A percentile compares a stretch with the other conserved stretches of the same genome.
Conservation (phyloP, 1,140 invertebrate species). For the Drosophila mauritiana region DNA sequence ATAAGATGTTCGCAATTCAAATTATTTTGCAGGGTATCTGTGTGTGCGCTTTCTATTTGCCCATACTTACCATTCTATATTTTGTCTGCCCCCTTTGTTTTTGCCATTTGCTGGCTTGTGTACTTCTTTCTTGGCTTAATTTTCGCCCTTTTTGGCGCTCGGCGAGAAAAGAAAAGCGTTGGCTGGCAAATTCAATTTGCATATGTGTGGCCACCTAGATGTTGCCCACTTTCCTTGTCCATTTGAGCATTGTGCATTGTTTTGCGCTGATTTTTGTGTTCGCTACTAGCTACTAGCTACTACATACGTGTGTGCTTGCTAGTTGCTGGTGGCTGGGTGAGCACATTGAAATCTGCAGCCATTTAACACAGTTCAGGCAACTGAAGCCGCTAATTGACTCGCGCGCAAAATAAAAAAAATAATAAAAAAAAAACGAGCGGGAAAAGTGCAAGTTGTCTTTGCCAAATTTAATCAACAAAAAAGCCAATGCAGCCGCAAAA, state of each 20-base stretch:
- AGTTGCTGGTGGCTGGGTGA: not conserved
- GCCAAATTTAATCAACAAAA: constrained; percentile 66
- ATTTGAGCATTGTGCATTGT: constrained; percentile 18
- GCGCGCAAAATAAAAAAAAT: not conserved
- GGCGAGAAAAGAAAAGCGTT: constrained; percentile 61
- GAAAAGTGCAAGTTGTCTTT: constrained; percentile 34
- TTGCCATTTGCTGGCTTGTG: constrained; percentile 16
- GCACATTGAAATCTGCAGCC: constrained; percentile 54
- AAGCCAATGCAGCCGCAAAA: constrained; percentile 39
- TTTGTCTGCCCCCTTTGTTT: constrained; percentile 26
- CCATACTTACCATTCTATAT: constrained; percentile 21
- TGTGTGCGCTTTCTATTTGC: not conserved
- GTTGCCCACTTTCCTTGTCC: constrained; percentile 36
- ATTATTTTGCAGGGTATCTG: constrained; percentile 6
- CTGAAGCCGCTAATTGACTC: constrained; percentile 76
- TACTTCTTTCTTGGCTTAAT: constrained; percentile 70
- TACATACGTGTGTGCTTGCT: constrained; percentile 1
- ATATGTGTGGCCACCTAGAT: constrained; percentile 65
- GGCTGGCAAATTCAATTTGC: constrained; percentile 75
- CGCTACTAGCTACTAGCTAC: constrained; percentile 1
- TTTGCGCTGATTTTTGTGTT: not conserved
- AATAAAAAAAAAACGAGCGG: not conserved
- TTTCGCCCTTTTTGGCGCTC: constrained; percentile 59
- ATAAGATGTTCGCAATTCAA: too few relatives aligned
- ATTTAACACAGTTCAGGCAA: constrained; percentile 66